These are phyloP conservation scores for Psilopsiagon aurifrons DNA, from an alignment of 2,113 vertebrate species.

Conservation along the genomic window DNA sequence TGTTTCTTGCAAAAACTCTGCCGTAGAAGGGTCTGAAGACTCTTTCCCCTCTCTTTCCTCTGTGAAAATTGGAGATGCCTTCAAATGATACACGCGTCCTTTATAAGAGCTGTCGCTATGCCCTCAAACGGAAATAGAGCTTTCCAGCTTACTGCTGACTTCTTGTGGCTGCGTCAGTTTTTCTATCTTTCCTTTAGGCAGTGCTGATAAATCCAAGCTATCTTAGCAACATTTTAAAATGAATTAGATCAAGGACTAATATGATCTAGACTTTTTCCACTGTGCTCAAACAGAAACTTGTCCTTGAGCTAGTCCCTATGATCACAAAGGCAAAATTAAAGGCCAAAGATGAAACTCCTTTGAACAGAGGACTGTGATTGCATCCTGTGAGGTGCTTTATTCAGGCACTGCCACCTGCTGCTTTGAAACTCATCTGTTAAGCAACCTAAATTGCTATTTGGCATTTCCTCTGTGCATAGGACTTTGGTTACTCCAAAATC, in stretches of 20 bases:
- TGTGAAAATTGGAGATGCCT: not conserved
- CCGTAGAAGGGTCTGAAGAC: not conserved
- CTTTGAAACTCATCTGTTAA: not conserved
- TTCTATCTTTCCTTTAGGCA: not conserved
- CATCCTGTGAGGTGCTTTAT: rapidly evolving
- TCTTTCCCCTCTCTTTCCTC: not conserved
- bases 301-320: not conserved
- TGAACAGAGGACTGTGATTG: not conserved
- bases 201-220: not conserved
- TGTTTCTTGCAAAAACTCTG: not conserved
- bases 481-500: not conserved
- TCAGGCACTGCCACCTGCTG: not conserved
- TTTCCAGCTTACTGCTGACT: not conserved
- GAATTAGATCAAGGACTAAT: not conserved
- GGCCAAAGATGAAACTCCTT: not conserved
- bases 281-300: rapidly evolving
- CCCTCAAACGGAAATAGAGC: not conserved
- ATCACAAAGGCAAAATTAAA: not conserved
- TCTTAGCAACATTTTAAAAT: not conserved
- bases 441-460: not conserved
- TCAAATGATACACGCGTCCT: not conserved
- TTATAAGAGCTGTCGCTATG: not conserved
- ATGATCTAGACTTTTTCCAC: not conserved
- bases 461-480: not conserved
- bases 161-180: not conserved